Base-by-base conservation (phyloP, 2,888 invertebrate species). In the Steromphala cineraria region DNA sequence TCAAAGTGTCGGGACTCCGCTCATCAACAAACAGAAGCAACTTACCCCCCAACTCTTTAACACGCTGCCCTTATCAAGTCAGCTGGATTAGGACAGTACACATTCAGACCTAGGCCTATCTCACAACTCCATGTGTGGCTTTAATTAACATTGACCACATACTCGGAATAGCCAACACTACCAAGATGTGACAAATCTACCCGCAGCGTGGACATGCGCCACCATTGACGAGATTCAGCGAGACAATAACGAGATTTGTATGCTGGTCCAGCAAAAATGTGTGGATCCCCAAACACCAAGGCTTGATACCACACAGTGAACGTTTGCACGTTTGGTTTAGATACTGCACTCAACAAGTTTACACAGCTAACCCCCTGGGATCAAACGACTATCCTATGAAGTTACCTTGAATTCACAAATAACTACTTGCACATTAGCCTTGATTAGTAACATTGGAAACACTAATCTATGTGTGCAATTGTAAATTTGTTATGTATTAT, bases 121-220 rank as follows among this genome's bases (percentile, higher is more conserved):
- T 62, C 62, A 28, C 62, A 28, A 28, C 24, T 62, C 28, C 62
- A 24, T 62, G 62, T 62, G 62, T 24, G 28, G 15, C 28, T 62
- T 62, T 62, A 62, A 62, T 62, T 62, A 62, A 62, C 62, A 62
- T 62, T 62, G 62, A 24, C 24, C 62, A 62, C 24, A 62, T 62
- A 62, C 62, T 28, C 62, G 24, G 28, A 62, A 62, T 62, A 7
- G 62, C 62, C 28, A 62, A 28, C 28, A 62, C 62, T 28, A 28
- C 62, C 28, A 28, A 62, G 62, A 24, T 62, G 62, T 28, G 24
- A 62, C 62, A 62, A 62, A 62, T 62, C 62, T 62, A 28, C 28
- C 28, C 62, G 28, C 28, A 10, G 24, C 28, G 62, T 24, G 28
- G 62, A 28, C 28, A 24, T 62, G 62, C 62, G 62, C 28, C 15